Evolutionary conservation across 2,888 invertebrate species (phyloP).

Genomic region (Frankliniella intonsa): DNA sequence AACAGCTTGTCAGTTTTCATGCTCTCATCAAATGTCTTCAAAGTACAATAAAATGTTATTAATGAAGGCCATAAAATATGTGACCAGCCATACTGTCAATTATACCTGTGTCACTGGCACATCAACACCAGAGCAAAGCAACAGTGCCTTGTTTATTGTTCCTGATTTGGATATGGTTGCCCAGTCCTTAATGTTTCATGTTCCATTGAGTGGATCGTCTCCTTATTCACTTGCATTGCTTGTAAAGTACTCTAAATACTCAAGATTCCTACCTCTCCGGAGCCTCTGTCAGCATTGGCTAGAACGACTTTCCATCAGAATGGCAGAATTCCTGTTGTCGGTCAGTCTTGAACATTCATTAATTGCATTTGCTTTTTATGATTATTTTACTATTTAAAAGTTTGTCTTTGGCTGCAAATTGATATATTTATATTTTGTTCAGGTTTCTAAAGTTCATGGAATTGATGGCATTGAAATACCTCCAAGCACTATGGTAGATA

Average conservation of each 20-base stretch:
- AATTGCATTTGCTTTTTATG: background rate
- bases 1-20: background rate
- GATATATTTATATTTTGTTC: background rate
- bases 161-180: conserved; percentile 38
- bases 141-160: conserved; percentile 36
- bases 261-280: conserved; percentile 35
- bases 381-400: background rate
- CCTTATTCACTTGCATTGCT: conserved; percentile 37
- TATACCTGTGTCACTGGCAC: conserved; percentile 33
- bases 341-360: conserved; percentile 24
- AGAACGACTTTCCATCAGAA: conserved; percentile 32
- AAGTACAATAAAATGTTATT: background rate
- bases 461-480: conserved; percentile 30
- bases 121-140: conserved; percentile 32
- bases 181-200: conserved; percentile 36
- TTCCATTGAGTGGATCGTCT: conserved; percentile 28
- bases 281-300: conserved; percentile 36
- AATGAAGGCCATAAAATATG: conserved; percentile 37
- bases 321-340: conserved; percentile 33
- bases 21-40: background rate
- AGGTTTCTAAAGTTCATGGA: conserved; percentile 29
- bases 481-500: conserved; percentile 30
- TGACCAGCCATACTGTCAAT: conserved; percentile 38
- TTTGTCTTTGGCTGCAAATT: background rate
- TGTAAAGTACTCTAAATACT: conserved; percentile 35